Evolutionary conservation across 2,113 vertebrate genomes (phyloP).

Genomic region (Mus musculus): DNA sequence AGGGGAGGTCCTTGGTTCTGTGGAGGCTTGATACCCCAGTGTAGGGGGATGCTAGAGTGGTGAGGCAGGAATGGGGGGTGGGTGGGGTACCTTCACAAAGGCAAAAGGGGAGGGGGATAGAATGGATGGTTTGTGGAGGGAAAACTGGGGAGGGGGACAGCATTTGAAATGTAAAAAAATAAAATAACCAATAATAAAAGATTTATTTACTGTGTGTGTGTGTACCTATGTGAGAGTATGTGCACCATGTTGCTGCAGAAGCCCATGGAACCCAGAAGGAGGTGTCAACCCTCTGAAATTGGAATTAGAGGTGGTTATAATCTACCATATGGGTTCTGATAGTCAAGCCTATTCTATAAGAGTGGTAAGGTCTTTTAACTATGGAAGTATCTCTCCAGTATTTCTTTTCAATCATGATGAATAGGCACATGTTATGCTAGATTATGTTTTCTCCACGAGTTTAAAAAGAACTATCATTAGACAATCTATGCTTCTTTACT

Average conservation of each 20-base stretch:
- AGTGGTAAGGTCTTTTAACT: too few relatives aligned
- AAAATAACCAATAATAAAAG: too few relatives aligned
- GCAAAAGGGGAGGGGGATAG: too few relatives aligned
- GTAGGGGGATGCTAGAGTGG: too few relatives aligned
- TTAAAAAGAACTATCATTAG: not conserved
- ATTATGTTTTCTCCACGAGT: not conserved
- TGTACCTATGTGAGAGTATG: not conserved
- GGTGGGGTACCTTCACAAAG: too few relatives aligned
- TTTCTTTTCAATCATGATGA: not conserved
- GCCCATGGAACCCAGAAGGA: not conserved
- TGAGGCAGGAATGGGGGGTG: too few relatives aligned
- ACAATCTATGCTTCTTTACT: not conserved
- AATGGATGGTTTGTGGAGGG: too few relatives aligned
- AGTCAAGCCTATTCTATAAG: not conserved
- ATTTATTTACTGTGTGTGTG: not conserved
- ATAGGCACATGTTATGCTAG: not conserved
- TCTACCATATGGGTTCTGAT: too few relatives aligned
- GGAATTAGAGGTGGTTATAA: not conserved
- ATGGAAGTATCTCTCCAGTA: not conserved
- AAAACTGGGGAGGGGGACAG: too few relatives aligned
- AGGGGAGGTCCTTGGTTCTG: too few relatives aligned
- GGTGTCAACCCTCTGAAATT: not conserved
- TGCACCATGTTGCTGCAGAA: not conserved
- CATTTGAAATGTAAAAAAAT: too few relatives aligned
- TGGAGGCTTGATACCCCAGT: too few relatives aligned